These are phyloP conservation scores for Chromis chromis DNA, from an alignment of 2,797 vertebrate genomes.

Conservation along the genomic window DNA sequence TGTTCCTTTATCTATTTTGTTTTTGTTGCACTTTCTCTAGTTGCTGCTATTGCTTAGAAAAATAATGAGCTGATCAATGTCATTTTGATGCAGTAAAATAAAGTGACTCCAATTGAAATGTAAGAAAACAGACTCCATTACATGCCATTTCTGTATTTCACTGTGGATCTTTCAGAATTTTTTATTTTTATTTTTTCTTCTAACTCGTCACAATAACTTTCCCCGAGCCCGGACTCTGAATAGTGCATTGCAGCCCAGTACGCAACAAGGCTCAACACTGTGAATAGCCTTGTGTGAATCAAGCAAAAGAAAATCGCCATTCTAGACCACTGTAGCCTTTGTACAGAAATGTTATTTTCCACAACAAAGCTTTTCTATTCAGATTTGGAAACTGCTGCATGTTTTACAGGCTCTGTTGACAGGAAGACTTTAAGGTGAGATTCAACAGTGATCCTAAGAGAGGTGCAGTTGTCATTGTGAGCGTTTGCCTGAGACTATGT, in stretches of 20 bases:
- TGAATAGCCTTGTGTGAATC: conserved; percentile 29
- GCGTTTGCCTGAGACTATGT: conserved; percentile 63
- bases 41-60: conserved; percentile 13
- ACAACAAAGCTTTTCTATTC: conserved; percentile 46
- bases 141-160: conserved; percentile 7
- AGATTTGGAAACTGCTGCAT: conserved; percentile 47
- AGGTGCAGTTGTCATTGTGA: conserved; percentile 62
- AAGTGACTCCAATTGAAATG: background rate
- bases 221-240: conserved; percentile 3
- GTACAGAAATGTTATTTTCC: conserved; percentile 52
- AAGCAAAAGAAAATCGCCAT: conserved; percentile 26
- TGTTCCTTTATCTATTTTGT: background rate
- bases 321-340: conserved; percentile 39
- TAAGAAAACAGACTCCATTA: conserved; percentile 12
- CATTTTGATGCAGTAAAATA: conserved; percentile 11
- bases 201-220: conserved; percentile 1
- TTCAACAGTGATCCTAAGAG: conserved; percentile 60
- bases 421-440: conserved; percentile 60
- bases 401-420: conserved; percentile 54
- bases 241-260: conserved; percentile 12
- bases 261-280: conserved; percentile 28
- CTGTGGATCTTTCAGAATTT: background rate
- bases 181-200: too few relatives aligned
- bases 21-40: background rate
- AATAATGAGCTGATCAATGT: conserved; percentile 16